phyloP scores from a whole-genome alignment of 2,888 invertebrate genomes.

The Caradrina clavipalpis region DNA sequence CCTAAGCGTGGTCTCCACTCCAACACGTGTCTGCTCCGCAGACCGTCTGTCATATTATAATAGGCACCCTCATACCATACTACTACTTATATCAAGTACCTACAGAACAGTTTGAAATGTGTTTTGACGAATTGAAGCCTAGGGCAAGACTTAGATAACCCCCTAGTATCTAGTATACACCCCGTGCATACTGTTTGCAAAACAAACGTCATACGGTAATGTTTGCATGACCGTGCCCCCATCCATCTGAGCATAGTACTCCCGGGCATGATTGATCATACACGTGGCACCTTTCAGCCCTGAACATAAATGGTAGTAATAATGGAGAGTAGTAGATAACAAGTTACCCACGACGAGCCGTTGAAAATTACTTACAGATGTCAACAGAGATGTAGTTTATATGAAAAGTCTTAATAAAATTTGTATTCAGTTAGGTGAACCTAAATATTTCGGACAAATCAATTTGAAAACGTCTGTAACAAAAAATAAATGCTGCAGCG shows the following conservation, averaged over 20 bases:
- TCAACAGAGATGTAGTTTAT: too few species aligned
- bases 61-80: too few species aligned
- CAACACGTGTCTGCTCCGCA: too few species aligned
- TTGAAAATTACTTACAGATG: constrained; percentile 11
- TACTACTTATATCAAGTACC: too few species aligned
- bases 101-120: too few species aligned
- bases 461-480: too few species aligned
- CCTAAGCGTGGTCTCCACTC: too few species aligned
- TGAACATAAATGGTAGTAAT: constrained; percentile 25
- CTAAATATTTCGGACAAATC: neutral
- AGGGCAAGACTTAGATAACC: constrained; percentile 14
- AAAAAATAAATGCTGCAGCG: too few species aligned
- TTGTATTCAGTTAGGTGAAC: neutral
- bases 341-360: neutral
- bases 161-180: neutral
- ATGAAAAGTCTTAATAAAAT: neutral
- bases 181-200: neutral
- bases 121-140: neutral
- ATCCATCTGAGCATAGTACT: neutral
- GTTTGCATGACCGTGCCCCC: constrained; percentile 31
- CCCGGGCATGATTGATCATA: neutral
- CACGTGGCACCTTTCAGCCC: constrained; percentile 41
- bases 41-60: too few species aligned
- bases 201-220: constrained; percentile 26
- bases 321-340: constrained; percentile 9